Base-by-base conservation (phyloP, 2,888 invertebrate genomes). In the Thyatira batis region DNA sequence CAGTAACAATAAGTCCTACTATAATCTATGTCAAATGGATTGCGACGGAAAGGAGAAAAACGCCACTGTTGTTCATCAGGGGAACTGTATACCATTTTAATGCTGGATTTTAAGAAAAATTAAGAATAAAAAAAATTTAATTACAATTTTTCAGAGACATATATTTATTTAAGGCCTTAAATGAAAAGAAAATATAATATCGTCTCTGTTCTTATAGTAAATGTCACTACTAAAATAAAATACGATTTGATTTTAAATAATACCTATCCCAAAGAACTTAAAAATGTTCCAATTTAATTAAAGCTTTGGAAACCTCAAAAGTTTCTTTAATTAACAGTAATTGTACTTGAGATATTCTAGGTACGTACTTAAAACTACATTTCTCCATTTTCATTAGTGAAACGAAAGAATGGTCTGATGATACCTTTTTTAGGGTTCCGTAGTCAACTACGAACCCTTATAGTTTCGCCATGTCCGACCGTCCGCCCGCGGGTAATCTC, bases 41-140 rank as follows among this genome's bases (percentile, higher is more conserved):
- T 88, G 88, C 23, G 78, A 76, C 0, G 43, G 55, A 0, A 56
- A 58, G 0, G 53, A 44, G 0, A 52, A 55, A 0, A 58, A 65
- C 4, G 54, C 82, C 0, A 64, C 60, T 2, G 68, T 84, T 0
- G 23, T 73, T 0, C 73, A 87, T 49, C 75, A 77, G 13, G 88
- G 88, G 1, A 84, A 82, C n/a, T 88, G 88, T 55, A 80, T 88
- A 57, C 76, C 77, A 0, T 87, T 74, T 60, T 77, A 62, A 65
- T 21, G 45, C n/a, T n/a, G n/a, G n/a, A n/a, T n/a, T n/a, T n/a
- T n/a, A n/a, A n/a, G n/a, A n/a, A n/a, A n/a, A 44, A 21, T 33
- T 51, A 8, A 20, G 3, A 30, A 56, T 45, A 45, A n/a, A n/a
- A n/a, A n/a, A n/a, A n/a, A n/a, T n/a, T n/a, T n/a, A n/a, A n/a